Conservation (phyloP, 2,113 vertebrate genomes). For the Siniperca chuatsi region DNA sequence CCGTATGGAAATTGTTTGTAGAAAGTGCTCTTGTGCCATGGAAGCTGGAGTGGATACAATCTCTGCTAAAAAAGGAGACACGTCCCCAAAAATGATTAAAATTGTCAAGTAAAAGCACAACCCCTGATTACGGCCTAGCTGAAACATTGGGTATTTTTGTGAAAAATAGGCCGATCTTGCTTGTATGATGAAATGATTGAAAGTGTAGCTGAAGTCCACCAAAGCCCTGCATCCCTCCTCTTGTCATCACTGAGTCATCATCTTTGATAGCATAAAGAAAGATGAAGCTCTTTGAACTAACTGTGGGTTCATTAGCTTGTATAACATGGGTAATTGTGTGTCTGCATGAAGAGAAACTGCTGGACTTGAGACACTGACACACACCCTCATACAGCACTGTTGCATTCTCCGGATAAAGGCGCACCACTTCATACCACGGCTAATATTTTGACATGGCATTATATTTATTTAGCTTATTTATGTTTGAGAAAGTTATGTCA, state of each 20-base stretch:
- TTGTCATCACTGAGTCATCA: constrained; percentile 33
- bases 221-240: constrained; percentile 23
- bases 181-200: constrained; percentile 55
- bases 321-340: constrained; percentile 43
- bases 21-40: too few species aligned
- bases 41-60: too few species aligned
- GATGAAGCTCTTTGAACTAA: constrained; percentile 37
- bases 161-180: constrained; percentile 16
- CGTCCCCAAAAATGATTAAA: too few species aligned
- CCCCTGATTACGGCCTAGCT: neutral
- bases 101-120: neutral
- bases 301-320: constrained; percentile 49
- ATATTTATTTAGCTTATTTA: too few species aligned
- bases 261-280: constrained; percentile 39
- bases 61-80: too few species aligned
- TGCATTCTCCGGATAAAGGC: constrained; percentile 11
- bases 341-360: constrained; percentile 14
- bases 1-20: too few species aligned
- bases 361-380: constrained; percentile 28
- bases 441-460: neutral
- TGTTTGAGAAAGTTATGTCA: too few species aligned
- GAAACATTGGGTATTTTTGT: constrained; percentile 7
- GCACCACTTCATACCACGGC: neutral
- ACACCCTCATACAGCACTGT: neutral
- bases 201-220: constrained; percentile 21